Evolutionary conservation across 2,113 vertebrate genomes (phyloP), one percentile per base, ranked within the genome.

Genomic region (Ochotona princeps): DNA sequence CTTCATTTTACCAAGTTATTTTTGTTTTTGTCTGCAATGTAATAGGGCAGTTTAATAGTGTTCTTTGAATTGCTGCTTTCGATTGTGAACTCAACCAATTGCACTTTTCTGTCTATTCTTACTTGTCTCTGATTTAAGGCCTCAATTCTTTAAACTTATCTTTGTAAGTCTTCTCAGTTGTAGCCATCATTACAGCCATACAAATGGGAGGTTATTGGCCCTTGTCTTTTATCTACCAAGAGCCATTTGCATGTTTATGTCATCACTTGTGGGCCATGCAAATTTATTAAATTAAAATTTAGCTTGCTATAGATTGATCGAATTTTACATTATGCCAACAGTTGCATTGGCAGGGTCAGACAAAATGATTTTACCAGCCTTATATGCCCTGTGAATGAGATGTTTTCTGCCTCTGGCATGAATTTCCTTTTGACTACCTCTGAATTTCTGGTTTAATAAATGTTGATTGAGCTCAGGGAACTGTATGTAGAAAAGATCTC

Each of bases 121-220:
- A 83, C 83, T 70, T 78, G 30, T 73, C 90, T 78, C 30, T 72
- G 70, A 76, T 38, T 83, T 90, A 63, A 84, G 7, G 5, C 60
- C 60, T 66, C 12, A 18, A 76, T 92, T 91, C 44, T 88, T 96
- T 91, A 65, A 61, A 75, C 35, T 89, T 95, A 49, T 92, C 51
- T 80, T 75, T 12, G 5, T 81, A 90, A 88, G 63, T 61, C 11
- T 85, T 96, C 25, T 79, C 26, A 78, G 35, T 86, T 90, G 72
- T 79, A 14, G 21, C 14, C 69, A 69, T 94, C 30, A 60, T 86
- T 28, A 35, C 84, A 87, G 67, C 87, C 63, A 84, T 25, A 89
- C 11, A 90, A 15, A 67, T 89, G 5, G 15, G 49, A 69, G 5
- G 20, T 0, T 28, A 20, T 21, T 85, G 23, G 51, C 47, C 21